These are phyloP conservation scores for Drosophila bocki DNA, from an alignment of 1,140 invertebrate species.

Conservation along the genomic window DNA sequence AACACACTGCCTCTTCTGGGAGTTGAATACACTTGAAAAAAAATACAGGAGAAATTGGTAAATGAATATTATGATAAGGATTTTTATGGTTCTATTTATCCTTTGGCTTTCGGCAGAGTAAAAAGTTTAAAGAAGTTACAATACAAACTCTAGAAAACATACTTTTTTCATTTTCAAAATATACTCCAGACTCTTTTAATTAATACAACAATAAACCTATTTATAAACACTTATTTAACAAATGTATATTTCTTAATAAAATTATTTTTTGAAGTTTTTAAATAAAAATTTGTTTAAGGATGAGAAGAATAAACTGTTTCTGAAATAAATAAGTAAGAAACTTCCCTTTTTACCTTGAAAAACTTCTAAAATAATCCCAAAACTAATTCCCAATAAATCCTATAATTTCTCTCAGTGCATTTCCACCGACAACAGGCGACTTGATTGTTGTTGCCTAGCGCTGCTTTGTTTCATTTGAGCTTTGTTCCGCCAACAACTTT, in stretches of 20 bases:
- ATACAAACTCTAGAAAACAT: too few relatives aligned
- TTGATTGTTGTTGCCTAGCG: conserved; percentile 50
- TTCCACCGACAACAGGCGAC: conserved; percentile 8
- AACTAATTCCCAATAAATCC: not conserved
- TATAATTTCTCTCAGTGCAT: not conserved
- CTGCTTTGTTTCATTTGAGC: conserved; percentile 31
- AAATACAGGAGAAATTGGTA: not conserved
- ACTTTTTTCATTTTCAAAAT: too few relatives aligned
- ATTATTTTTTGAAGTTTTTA: too few relatives aligned
- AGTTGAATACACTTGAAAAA: not conserved
- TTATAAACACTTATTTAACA: too few relatives aligned
- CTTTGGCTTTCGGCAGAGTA: too few relatives aligned
- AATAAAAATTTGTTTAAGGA: too few relatives aligned
- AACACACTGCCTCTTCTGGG: conserved; percentile 22
- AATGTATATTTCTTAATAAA: too few relatives aligned
- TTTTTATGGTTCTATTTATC: not conserved
- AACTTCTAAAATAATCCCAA: not conserved
- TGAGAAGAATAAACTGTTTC: not conserved
- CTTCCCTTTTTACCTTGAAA: not conserved
- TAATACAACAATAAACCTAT: too few relatives aligned
- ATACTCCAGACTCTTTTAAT: too few relatives aligned
- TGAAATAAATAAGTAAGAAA: not conserved
- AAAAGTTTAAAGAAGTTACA: too few relatives aligned
- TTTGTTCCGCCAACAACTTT: conserved; percentile 27
- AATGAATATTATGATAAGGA: not conserved